Conservation (phyloP, 2,797 vertebrate species). For the Meriones psammophilus region DNA sequence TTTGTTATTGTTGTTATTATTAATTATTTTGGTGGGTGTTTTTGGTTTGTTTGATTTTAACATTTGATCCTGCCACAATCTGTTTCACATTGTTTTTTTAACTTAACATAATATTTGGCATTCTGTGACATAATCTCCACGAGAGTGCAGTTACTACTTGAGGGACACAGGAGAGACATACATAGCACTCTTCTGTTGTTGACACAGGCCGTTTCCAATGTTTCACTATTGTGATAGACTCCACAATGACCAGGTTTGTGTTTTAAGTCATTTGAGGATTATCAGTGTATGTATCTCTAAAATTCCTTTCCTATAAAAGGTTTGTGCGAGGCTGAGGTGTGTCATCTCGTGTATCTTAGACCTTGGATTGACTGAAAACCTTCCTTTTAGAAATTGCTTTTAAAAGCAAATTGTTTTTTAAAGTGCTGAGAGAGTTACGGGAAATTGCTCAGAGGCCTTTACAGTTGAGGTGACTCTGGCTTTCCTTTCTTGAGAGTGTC, state of each 20-base stretch:
- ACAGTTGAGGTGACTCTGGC: constrained; percentile 35
- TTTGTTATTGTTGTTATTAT: background rate
- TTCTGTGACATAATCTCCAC: background rate
- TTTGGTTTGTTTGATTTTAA: constrained; percentile 51
- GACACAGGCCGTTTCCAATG: background rate
- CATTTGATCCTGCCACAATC: constrained; percentile 31
- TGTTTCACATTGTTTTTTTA: constrained; percentile 45
- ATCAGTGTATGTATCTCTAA: constrained; percentile 38
- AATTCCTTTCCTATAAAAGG: constrained; percentile 38
- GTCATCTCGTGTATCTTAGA: constrained; percentile 6
- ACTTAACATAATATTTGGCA: background rate
- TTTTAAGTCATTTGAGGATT: constrained; percentile 52
- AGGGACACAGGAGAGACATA: background rate
- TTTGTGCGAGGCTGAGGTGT: background rate
- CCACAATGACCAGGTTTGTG: constrained; percentile 35
- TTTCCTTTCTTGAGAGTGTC: constrained; percentile 55
- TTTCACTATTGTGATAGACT: constrained; percentile 51
- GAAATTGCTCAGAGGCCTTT: constrained; percentile 45
- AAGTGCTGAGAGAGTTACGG: constrained; percentile 12
- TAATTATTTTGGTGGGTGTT: background rate
- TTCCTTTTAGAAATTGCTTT: constrained; percentile 65
- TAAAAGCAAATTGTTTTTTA: constrained; percentile 55
- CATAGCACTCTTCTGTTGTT: constrained; percentile 30
- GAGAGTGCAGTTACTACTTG: background rate
- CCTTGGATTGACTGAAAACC: constrained; percentile 54